A percentile compares a stretch with the other conserved stretches of the same genome.
Conservation (phyloP, 2,113 vertebrate species). For the Erythrolamprus reginae region DNA sequence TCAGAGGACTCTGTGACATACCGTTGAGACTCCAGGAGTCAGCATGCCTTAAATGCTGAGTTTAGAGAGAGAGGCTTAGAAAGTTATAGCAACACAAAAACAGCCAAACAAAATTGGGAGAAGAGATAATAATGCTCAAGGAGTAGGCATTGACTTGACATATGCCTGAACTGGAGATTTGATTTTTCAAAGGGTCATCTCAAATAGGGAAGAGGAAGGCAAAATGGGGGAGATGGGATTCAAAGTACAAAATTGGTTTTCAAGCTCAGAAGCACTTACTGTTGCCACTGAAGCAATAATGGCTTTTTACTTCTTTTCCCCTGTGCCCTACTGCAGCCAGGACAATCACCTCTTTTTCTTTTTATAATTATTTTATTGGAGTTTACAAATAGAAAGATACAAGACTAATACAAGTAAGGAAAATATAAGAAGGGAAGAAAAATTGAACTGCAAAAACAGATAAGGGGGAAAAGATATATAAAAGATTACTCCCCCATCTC, state of each 20-base stretch:
- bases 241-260: background rate
- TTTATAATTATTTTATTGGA: background rate
- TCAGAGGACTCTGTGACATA: background rate
- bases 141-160: background rate
- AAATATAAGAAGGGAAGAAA: background rate
- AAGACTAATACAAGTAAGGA: background rate
- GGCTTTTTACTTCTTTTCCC: background rate
- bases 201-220: background rate
- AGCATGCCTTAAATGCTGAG: background rate
- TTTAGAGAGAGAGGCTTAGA: background rate
- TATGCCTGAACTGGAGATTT: background rate
- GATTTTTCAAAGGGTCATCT: background rate
- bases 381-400: background rate
- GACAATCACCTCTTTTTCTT: background rate
- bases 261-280: background rate
- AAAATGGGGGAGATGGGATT: background rate
- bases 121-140: background rate
- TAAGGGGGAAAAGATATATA: background rate
- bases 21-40: background rate
- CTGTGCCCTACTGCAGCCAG: background rate
- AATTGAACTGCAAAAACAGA: background rate
- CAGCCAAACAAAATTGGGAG: background rate
- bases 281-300: background rate
- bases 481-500: too few species aligned
- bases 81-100: background rate